These are phyloP conservation scores for Spea hammondii DNA, from an alignment of 2,797 vertebrate species.

Conservation along the genomic window DNA sequence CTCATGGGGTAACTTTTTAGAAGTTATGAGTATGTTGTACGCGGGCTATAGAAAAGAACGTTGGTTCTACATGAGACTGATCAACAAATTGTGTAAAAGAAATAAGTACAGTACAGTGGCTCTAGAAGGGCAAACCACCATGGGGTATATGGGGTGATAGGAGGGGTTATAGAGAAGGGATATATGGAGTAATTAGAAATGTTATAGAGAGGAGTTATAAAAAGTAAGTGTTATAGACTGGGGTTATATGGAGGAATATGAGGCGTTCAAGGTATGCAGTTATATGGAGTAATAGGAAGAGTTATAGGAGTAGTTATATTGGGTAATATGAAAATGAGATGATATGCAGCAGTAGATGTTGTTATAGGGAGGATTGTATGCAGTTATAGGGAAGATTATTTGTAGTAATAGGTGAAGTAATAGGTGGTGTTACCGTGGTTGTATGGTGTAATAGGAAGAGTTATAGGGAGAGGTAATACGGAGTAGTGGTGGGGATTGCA, in stretches of 20 bases:
- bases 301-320: neutral
- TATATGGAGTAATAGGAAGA: neutral
- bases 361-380: neutral
- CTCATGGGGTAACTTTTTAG: too few relatives aligned
- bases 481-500: too few relatives aligned
- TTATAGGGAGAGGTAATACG: neutral
- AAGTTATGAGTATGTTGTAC: too few relatives aligned
- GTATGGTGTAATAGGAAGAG: neutral
- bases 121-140: too few relatives aligned
- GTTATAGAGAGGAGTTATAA: neutral
- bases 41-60: too few relatives aligned
- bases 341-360: neutral
- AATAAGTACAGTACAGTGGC: too few relatives aligned
- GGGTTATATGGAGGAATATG: neutral
- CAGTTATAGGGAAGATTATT: neutral
- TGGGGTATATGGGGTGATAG: too few relatives aligned
- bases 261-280: neutral
- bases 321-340: neutral
- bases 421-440: neutral
- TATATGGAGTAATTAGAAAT: too few relatives aligned
- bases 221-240: neutral
- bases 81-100: too few relatives aligned
- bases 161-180: too few relatives aligned
- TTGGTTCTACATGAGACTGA: too few relatives aligned
- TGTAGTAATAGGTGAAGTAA: neutral